A percentile compares a stretch with the other conserved stretches of the same genome.
Conservation (phyloP, 2,888 invertebrate species). For the Druceiella hillmani region DNA sequence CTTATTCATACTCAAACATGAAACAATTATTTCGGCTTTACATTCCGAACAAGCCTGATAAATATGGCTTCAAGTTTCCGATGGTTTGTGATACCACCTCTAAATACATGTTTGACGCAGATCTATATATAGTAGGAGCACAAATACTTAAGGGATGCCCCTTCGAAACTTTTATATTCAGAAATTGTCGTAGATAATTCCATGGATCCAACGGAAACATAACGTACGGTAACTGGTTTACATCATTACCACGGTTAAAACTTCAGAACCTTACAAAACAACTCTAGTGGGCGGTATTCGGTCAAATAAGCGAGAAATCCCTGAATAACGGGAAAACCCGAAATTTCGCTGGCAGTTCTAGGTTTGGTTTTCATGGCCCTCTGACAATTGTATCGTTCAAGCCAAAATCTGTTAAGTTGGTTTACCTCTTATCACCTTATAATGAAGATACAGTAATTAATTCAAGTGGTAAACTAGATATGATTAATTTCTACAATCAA, state of each 20-base stretch:
- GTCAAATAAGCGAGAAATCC: constrained; percentile 12
- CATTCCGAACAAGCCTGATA: constrained; percentile 1
- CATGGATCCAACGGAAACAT: constrained; percentile 1
- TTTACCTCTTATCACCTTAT: background rate
- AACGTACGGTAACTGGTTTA: constrained; percentile 9
- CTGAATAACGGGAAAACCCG: background rate
- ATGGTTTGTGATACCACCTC: background rate
- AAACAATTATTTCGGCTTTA: background rate
- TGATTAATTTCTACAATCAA: no score
- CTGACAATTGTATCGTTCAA: background rate
- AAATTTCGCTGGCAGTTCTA: background rate
- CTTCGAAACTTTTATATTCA: background rate
- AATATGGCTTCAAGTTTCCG: background rate
- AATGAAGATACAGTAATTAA: background rate
- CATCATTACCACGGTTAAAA: constrained; percentile 9
- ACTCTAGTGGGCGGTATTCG: background rate
- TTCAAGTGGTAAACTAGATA: no score
- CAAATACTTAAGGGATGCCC: no score
- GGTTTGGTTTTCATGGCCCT: background rate
- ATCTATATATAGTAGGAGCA: background rate
- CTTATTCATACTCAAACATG: no score
- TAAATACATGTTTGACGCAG: background rate
- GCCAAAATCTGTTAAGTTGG: background rate
- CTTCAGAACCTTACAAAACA: constrained; percentile 1
- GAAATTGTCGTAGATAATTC: background rate